Evolutionary conservation across 2,797 vertebrate species (phyloP).

Genomic region (Gephyroberyx darwinii): DNA sequence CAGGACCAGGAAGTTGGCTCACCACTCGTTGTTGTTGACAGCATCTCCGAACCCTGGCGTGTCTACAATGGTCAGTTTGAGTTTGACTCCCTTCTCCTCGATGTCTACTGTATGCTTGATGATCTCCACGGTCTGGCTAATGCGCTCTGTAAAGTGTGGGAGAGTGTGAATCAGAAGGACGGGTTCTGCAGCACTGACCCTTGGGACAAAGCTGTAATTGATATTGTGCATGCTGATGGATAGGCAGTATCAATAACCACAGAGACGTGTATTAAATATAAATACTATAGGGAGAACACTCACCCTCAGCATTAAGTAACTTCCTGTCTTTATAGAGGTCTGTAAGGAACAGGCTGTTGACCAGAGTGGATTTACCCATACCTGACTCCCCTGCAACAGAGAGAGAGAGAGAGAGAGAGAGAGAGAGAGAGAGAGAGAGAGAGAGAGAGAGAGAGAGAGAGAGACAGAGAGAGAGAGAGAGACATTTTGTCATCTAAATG

Average conservation of each 20-base stretch:
- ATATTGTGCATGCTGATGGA: no score
- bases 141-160: constrained; percentile 84
- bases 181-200: not conserved
- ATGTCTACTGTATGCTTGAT: constrained; percentile 98
- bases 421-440: no score
- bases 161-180: not conserved
- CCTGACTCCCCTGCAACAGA: constrained; percentile 83
- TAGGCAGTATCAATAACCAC: not conserved
- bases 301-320: constrained; percentile 86
- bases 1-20: constrained; percentile 59
- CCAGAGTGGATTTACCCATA: constrained; percentile 86
- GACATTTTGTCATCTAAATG: no score
- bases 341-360: constrained; percentile 88
- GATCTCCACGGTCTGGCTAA: constrained; percentile 97
- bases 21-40: constrained; percentile 98
- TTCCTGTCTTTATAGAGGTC: constrained; percentile 89
- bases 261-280: not conserved
- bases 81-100: constrained; percentile 97
- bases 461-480: not conserved
- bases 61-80: constrained; percentile 98
- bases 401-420: constrained; percentile 10
- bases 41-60: constrained; percentile 98
- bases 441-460: constrained; percentile 18
- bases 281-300: constrained; percentile 38
- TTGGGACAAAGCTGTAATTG: no score